Base-by-base conservation (phyloP, 2,113 vertebrate genomes). In the Cepphus grylle region DNA sequence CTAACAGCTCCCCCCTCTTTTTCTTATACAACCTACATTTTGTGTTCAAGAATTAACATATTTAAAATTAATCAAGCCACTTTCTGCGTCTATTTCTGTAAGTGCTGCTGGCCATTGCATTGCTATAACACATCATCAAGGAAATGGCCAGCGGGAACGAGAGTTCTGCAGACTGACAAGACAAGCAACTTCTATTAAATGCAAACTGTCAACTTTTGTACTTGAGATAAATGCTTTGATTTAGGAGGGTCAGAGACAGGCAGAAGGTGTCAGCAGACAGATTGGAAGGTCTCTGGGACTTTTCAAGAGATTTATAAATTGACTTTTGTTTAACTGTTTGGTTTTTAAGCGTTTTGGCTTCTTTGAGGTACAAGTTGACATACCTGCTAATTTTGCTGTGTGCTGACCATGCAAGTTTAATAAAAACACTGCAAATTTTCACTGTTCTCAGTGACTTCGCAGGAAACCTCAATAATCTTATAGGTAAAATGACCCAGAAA, bases 231-330 rank as follows among this genome's bases (percentile, higher is more conserved):
- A 94, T 20, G 11, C 74, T 82, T 85, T 77, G 84, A 95, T 94
- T 97, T 94, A 87, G 32, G 58, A 90, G 58, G 90, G 70, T 94
- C 93, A 95, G 94, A 97, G 91, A 87, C 77, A 91, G 82, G 90
- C 82, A 95, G 79, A 66, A 90, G 84, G 96, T 94, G 94, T 91
- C 91, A 94, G 91, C 62, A 94, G 97, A 96, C 93, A 90, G 89
- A 86, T 5, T 93, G 77, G 93, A 93, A 96, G 93, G 78, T 86
- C 84, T 94, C 95, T 95, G 89, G 53, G 86, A 94, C 45, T 90
- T 93, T 72, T 95, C 93, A 93, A 84, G 66, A 92, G 94, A 85
- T 89, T 94, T 95, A 78, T 74, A 91, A 87, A 53, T 93, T 89
- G 36, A 21, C 36, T 94, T 93, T 94, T 91, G 77, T 82, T 93